phyloP scores from a whole-genome alignment of 92 coral and sea anemone genomes.

The Paragorgia papillata region DNA sequence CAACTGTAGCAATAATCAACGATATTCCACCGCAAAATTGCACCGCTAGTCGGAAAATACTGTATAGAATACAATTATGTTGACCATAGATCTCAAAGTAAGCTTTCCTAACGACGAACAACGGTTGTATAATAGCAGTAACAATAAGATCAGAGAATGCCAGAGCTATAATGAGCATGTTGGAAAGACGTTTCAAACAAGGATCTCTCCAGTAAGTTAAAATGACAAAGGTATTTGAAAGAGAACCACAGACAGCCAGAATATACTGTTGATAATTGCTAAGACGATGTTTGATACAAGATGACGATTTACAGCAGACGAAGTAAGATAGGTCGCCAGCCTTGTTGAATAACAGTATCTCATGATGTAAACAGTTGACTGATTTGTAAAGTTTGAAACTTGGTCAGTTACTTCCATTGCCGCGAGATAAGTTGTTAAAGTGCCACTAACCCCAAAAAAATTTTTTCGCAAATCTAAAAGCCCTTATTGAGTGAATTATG shows the following conservation, averaged over 20 bases:
- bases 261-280: slow-evolving; percentile 7
- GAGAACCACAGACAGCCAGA: slow-evolving; percentile 11
- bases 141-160: slow-evolving; percentile 13
- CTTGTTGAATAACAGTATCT: too few species aligned
- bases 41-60: slow-evolving; percentile 9
- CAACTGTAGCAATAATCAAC: background rate
- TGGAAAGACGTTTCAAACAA: slow-evolving; percentile 13
- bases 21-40: slow-evolving; percentile 14
- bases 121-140: background rate
- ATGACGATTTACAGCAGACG: too few species aligned
- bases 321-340: too few species aligned
- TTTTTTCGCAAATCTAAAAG: too few species aligned
- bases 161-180: slow-evolving; percentile 13
- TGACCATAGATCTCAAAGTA: slow-evolving; percentile 1
- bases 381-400: too few species aligned
- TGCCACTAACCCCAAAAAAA: too few species aligned
- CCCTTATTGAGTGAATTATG: too few species aligned
- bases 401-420: too few species aligned
- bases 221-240: slow-evolving; percentile 12
- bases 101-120: slow-evolving; percentile 1
- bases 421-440: too few species aligned
- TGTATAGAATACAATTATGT: background rate
- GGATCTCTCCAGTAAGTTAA: slow-evolving; percentile 4
- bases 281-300: background rate
- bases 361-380: too few species aligned